Evolutionary conservation across 2,113 vertebrate species (phyloP).

Genomic region (Amblyopsis rosae): DNA sequence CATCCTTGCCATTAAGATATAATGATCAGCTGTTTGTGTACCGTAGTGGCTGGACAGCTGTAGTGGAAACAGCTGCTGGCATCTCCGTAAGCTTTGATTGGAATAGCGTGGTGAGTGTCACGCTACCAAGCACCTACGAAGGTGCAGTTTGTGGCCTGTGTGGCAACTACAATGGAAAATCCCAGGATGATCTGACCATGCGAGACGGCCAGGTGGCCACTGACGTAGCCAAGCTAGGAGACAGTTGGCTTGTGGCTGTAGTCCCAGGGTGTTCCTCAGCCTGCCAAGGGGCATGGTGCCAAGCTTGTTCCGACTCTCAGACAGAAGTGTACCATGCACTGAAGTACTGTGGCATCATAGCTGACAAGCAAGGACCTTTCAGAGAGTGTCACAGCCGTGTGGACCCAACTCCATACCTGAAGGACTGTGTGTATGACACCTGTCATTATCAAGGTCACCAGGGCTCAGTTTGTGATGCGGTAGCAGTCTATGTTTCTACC

Average conservation of each 20-base stretch:
- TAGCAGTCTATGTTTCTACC: constrained; percentile 54
- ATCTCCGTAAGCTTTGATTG: constrained; percentile 70
- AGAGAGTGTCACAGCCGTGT: constrained; percentile 51
- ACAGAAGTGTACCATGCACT: constrained; percentile 32
- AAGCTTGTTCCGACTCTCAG: constrained; percentile 47
- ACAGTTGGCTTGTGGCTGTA: constrained; percentile 53
- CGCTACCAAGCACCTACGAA: constrained; percentile 56
- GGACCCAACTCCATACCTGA: constrained; percentile 60
- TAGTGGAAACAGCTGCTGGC: constrained; percentile 63
- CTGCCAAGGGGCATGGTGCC: constrained; percentile 45
- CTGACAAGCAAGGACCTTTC: constrained; percentile 62
- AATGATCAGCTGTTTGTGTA: constrained; percentile 49
- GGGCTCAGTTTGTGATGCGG: constrained; percentile 56
- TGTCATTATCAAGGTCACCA: constrained; percentile 59
- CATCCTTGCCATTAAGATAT: constrained; percentile 56
- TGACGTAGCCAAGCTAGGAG: constrained; percentile 47
- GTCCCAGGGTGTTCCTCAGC: constrained; percentile 55
- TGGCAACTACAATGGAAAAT: constrained; percentile 63
- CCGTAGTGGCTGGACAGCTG: constrained; percentile 46
- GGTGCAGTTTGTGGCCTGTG: constrained; percentile 64
- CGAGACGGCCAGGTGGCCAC: constrained; percentile 24
- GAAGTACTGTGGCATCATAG: constrained; percentile 66
- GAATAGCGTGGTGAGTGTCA: constrained; percentile 27
- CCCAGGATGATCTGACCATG: constrained; percentile 56
- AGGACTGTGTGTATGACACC: constrained; percentile 66